Base-by-base conservation (phyloP, 2,113 vertebrate genomes). In the Mesoclemmys tuberculata region DNA sequence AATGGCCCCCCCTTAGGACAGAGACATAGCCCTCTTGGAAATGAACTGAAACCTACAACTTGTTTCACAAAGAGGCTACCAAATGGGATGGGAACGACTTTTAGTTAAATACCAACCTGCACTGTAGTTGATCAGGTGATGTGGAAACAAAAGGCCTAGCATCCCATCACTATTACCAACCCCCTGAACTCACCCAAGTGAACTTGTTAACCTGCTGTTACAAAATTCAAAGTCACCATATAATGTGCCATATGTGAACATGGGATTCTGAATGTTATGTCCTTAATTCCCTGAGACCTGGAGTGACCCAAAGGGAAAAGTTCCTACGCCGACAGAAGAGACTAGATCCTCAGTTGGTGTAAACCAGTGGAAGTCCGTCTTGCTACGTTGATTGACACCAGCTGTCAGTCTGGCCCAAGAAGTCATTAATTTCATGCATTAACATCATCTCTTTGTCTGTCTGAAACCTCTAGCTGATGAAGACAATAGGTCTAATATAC, bases 391-490 rank as follows among this genome's bases (percentile, higher is more conserved):
- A 31, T 31, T 61, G 9, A n/a, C 19, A 6, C 3, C 2, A 13
- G 80, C 2, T 0, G 26, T 9, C 68, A 52, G n/a, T 51, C 82
- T 26, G n/a, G 4, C 58, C 83, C 83, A 49, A 38, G 31, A 4
- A 10, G 41, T 22, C 48, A 3, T 55, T 16, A 24, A 38, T 56
- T 49, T 38, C 82, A 6, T 2, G 35, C 1, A 51, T 22, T 2
- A 2, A 29, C 11, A 1, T 38, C 54, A 1, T 16, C 26, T 51
- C 4, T 12, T 29, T 22, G 31, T 2, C 27, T 58, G 51, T 10
- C 71, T 18, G 0, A 9, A 24, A 56, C 48, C 26, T 16, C 22
- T 16, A 27, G 10, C 22, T 29, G 75, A 11, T 2, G 5, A 46
- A 81, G 74, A 55, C 22, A 5, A 19, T 12, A 12, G 13, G 10